Conservation (phyloP, 2,888 invertebrate species). For the Tanaodytes sp. region DNA sequence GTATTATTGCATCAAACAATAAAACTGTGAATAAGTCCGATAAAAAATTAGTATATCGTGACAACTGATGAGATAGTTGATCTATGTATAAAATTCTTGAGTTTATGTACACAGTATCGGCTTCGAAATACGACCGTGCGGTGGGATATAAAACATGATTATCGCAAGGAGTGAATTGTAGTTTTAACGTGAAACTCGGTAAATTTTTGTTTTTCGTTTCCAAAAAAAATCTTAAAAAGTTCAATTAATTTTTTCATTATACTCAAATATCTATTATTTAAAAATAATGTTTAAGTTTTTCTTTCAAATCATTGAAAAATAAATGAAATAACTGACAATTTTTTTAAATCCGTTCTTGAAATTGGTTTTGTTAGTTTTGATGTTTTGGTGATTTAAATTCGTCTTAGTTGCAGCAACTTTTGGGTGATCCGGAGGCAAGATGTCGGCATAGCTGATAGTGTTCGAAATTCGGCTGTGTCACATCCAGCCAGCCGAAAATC, state of each 20-base stretch:
- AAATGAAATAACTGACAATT: no score
- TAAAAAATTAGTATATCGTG: slow-evolving; percentile 48
- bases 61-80: slow-evolving; percentile 26
- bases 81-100: slow-evolving; percentile 15
- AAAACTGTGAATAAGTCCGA: slow-evolving; percentile 28
- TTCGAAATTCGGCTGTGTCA: slow-evolving; percentile 85
- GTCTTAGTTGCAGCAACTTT: slow-evolving; percentile 28
- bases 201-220: no score
- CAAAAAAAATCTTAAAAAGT: no score
- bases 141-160: no score
- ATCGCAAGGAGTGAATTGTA: no score
- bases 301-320: no score
- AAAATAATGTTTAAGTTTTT: no score
- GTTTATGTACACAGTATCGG: slow-evolving; percentile 6
- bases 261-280: no score
- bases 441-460: slow-evolving; percentile 89
- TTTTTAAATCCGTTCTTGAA: background rate
- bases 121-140: background rate
- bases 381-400: background rate
- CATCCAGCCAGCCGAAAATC: slow-evolving; percentile 81
- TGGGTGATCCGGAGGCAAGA: slow-evolving; percentile 83
- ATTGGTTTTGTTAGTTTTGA: background rate
- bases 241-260: no score
- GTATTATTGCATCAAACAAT: no score
- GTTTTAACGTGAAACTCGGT: no score